These are phyloP conservation scores for Pygoscelis antarcticus DNA, from an alignment of 2,113 vertebrate genomes.

Conservation along the genomic window DNA sequence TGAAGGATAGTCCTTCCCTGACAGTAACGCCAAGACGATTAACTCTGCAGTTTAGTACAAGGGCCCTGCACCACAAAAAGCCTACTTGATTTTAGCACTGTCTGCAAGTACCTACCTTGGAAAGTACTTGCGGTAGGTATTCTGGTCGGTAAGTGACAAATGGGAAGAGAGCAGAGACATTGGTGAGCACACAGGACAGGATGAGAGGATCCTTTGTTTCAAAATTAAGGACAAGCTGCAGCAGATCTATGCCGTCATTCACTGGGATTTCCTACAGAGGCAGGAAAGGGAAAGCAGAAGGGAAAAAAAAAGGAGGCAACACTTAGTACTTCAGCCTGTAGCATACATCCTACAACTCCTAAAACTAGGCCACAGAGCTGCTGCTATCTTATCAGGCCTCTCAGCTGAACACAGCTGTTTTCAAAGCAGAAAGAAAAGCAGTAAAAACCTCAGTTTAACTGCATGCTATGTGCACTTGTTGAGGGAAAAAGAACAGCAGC, in stretches of 20 bases:
- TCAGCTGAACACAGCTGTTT: background rate
- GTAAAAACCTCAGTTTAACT: background rate
- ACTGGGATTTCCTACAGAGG: conserved; percentile 83
- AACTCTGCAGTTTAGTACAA: background rate
- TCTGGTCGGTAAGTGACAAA: conserved; percentile 85
- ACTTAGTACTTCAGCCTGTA: background rate
- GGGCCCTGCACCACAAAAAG: background rate
- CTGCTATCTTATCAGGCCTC: background rate
- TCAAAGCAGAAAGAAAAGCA: background rate
- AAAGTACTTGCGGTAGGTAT: conserved; percentile 86
- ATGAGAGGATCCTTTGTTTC: conserved; percentile 92
- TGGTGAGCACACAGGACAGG: conserved; percentile 92
- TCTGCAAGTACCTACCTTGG: conserved; percentile 79
- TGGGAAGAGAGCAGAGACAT: conserved; percentile 89
- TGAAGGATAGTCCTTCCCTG: background rate
- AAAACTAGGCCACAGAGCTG: background rate
- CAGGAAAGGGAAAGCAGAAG: background rate
- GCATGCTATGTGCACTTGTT: background rate
- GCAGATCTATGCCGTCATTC: conserved; percentile 87
- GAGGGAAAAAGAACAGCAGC: background rate
- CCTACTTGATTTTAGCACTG: background rate
- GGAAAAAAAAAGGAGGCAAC: background rate
- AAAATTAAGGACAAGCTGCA: conserved; percentile 88
- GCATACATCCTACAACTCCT: background rate
- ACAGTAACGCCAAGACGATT: background rate